Conservation (phyloP, 2,797 vertebrate genomes). For the Sebastes oblongus region DNA sequence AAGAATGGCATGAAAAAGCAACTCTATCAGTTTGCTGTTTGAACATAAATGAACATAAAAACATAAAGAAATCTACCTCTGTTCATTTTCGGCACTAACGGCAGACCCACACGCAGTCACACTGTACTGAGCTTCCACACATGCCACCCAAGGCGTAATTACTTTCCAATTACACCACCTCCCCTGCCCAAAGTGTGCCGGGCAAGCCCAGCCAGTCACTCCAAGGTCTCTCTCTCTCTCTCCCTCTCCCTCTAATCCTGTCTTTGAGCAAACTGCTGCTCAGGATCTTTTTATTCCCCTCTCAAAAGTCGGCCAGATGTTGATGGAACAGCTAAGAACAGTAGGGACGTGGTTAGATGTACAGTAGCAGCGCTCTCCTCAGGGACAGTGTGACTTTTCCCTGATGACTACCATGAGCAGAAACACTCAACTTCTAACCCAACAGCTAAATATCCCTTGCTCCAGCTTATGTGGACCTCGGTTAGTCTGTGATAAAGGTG, state of each 20-base stretch:
- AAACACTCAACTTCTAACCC: not conserved
- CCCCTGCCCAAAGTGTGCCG: slow-evolving; percentile 19
- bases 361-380: slow-evolving; percentile 1
- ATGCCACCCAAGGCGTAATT: slow-evolving; percentile 27
- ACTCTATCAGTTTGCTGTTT: not conserved
- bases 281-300: slow-evolving; percentile 1
- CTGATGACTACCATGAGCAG: slow-evolving; percentile 8
- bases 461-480: not conserved
- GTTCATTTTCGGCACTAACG: not conserved
- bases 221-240: not conserved
- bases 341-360: not conserved
- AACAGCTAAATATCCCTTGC: not conserved
- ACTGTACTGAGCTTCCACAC: slow-evolving; percentile 25
- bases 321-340: slow-evolving; percentile 19
- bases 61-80: not conserved
- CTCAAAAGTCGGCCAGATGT: slow-evolving; percentile 6
- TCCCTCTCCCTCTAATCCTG: not conserved
- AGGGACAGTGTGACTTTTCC: slow-evolving; percentile 27
- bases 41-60: not conserved
- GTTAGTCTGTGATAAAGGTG: not conserved
- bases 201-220: slow-evolving; percentile 18
- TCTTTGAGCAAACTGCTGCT: slow-evolving; percentile 33
- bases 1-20: not conserved
- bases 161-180: slow-evolving; percentile 33
- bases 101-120: slow-evolving; percentile 9